phyloP scores from a whole-genome alignment of 2,113 vertebrate genomes.

The Callithrix jacchus region DNA sequence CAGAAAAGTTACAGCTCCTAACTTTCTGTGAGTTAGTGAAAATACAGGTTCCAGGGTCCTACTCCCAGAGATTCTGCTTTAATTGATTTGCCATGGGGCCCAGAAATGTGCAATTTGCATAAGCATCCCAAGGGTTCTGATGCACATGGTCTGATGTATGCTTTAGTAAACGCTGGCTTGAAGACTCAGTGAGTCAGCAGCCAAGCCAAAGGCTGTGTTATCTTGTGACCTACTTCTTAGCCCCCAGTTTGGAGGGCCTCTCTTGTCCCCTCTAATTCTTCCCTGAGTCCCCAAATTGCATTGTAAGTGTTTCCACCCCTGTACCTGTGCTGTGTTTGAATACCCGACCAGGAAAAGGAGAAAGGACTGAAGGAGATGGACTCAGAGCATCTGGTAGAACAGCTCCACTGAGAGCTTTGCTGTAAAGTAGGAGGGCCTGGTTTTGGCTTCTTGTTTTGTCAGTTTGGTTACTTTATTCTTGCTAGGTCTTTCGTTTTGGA shows the following conservation, averaged over 20 bases:
- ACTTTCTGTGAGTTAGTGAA: not conserved
- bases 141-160: fast-evolving
- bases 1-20: not conserved
- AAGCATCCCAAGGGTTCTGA: not conserved
- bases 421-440: not conserved
- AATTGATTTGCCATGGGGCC: not conserved
- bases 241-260: not conserved
- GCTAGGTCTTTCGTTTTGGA: not conserved
- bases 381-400: not conserved
- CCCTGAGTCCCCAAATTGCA: not conserved
- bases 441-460: not conserved
- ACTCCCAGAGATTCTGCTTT: not conserved
- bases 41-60: not conserved
- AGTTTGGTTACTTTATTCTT: not conserved
- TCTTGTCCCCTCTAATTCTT: not conserved
- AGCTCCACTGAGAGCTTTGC: not conserved
- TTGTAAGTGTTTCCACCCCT: not conserved
- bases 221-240: not conserved
- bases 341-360: not conserved
- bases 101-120: not conserved
- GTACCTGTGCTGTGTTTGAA: not conserved
- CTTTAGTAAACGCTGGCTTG: not conserved
- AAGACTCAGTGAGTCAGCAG: not conserved
- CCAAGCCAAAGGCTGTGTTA: not conserved
- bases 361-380: not conserved